A percentile compares a stretch with the other conserved stretches of the same genome.
These are phyloP conservation scores for Talpa occidentalis DNA, from an alignment of 2,113 vertebrate genomes.

Conservation along the genomic window DNA sequence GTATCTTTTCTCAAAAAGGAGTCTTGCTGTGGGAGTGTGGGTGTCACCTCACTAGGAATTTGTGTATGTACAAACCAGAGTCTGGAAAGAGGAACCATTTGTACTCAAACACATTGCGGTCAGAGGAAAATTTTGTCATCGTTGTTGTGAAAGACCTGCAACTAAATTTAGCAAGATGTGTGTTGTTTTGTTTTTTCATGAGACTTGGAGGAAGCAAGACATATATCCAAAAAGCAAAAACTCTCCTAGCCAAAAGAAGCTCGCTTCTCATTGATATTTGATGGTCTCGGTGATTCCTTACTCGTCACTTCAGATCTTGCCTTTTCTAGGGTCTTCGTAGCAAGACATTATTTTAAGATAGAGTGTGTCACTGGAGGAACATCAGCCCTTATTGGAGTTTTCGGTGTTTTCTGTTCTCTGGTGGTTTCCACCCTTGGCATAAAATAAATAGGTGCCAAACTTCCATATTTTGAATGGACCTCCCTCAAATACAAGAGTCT, in stretches of 20 bases:
- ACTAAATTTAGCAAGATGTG: constrained; percentile 61
- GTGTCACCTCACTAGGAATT: constrained; percentile 47
- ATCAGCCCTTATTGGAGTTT: constrained; percentile 51
- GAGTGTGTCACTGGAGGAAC: constrained; percentile 39
- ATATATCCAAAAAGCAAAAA: constrained; percentile 54
- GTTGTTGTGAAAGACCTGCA: constrained; percentile 63
- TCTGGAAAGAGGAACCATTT: constrained; percentile 79
- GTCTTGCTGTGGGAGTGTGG: not conserved
- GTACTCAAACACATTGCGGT: constrained; percentile 70
- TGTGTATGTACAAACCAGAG: constrained; percentile 53
- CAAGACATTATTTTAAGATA: constrained; percentile 21
- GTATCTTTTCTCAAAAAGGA: not conserved
- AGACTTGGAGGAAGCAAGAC: constrained; percentile 3
- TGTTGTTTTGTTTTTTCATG: not conserved
- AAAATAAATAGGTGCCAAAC: constrained; percentile 33
- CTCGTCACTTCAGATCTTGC: not conserved
- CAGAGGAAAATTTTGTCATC: constrained; percentile 76
- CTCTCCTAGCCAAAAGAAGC: not conserved
- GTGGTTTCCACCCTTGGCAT: constrained; percentile 61
- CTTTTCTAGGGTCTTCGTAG: constrained; percentile 16
- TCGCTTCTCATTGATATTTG: not conserved
- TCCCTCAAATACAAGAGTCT: not conserved
- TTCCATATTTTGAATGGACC: constrained; percentile 45
- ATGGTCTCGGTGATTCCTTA: not conserved
- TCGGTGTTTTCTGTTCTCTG: constrained; percentile 70